Conservation (phyloP, 2,113 vertebrate species). For the Bucco capensis region DNA sequence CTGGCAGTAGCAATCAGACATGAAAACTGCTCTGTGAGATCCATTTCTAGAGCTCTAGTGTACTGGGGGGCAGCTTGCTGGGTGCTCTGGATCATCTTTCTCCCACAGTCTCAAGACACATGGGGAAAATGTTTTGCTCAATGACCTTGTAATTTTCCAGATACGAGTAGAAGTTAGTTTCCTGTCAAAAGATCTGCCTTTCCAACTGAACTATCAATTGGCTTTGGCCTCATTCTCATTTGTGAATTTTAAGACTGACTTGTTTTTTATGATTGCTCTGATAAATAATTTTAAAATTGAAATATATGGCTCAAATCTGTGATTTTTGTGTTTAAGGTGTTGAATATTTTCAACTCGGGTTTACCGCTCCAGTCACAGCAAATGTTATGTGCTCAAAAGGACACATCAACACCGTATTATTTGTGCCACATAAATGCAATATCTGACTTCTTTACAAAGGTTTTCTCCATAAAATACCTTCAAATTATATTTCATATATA, state of each 20-base stretch:
- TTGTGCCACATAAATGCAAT: background rate
- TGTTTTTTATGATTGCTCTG: background rate
- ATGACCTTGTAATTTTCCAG: background rate
- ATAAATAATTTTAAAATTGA: background rate
- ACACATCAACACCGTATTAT: background rate
- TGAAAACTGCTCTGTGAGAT: background rate
- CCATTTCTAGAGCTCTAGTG: background rate
- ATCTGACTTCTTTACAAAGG: background rate
- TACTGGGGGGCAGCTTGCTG: background rate
- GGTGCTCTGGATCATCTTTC: background rate
- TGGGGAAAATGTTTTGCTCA: background rate
- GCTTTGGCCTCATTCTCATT: background rate
- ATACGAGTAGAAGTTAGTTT: background rate
- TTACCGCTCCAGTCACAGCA: background rate
- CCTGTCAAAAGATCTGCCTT: background rate
- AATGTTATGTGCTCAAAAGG: background rate
- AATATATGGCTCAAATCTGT: background rate
- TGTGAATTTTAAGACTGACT: background rate
- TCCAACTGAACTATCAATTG: background rate
- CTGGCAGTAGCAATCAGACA: background rate
- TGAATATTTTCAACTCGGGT: background rate
- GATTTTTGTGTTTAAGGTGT: background rate
- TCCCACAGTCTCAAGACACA: background rate
- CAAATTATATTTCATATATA: background rate
- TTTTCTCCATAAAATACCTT: background rate